phyloP scores from a whole-genome alignment of 2,797 vertebrate genomes.

The Buphagus erythrorhynchus region DNA sequence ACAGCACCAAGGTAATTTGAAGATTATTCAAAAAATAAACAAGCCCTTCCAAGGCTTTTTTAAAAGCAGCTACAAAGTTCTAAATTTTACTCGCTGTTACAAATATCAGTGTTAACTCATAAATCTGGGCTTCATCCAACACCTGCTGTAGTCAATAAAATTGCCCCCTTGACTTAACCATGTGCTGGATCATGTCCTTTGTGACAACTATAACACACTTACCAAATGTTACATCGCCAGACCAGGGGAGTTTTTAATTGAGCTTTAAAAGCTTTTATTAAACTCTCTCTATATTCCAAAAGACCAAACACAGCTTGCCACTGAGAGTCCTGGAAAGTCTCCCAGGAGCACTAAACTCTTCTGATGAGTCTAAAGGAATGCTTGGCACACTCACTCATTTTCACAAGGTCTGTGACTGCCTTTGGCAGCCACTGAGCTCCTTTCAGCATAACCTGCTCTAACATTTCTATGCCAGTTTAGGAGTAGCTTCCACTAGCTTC shows the following conservation, averaged over 20 bases:
- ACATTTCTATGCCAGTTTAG: neutral
- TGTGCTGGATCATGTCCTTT: constrained; percentile 43
- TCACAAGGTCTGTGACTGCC: neutral
- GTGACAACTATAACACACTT: constrained; percentile 40
- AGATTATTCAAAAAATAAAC: neutral
- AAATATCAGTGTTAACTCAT: constrained; percentile 1
- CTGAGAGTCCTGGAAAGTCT: neutral
- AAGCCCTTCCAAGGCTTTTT: neutral
- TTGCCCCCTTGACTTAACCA: constrained; percentile 56
- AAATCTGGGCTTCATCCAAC: constrained; percentile 46
- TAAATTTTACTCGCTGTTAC: neutral
- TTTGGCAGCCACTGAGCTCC: constrained; percentile 28
- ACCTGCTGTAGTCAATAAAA: constrained; percentile 33
- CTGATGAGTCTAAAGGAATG: neutral
- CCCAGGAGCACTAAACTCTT: constrained; percentile 40
- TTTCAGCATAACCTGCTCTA: neutral
- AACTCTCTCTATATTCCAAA: constrained; percentile 32
- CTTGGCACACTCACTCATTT: neutral
- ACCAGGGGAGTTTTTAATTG: constrained; percentile 25
- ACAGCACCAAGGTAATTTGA: neutral
- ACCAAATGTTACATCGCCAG: constrained; percentile 53
- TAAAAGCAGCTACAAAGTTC: neutral
- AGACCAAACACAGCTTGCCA: constrained; percentile 10
- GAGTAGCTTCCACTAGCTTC: neutral
- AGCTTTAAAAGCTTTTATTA: constrained; percentile 46